Evolutionary conservation across 2,888 invertebrate genomes (phyloP), one percentile per base, ranked within the genome.

Genomic region (Autographa pulchrina): DNA sequence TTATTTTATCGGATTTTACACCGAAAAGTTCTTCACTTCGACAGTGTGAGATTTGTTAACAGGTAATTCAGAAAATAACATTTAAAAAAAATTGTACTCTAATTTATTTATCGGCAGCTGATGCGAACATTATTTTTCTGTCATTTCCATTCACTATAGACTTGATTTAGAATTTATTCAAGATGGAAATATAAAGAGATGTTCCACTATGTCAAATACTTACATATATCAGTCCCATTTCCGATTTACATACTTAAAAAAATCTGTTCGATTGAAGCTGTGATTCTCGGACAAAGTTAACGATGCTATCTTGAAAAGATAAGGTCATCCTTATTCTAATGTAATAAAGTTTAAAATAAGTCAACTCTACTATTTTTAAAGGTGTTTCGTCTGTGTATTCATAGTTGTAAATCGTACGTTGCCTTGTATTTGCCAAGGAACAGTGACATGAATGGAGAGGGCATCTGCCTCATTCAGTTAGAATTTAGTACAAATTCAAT

Each of bases 401-500:
- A 74, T 74, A 62, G 65, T 73, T 74, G 82, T 83, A 77, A 83
- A 83, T 82, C 74, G 70, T 69, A 70, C 72, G 18, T 67, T 52
- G 71, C 75, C 75, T 71, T 77, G 74, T 70, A 78, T 83, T 81
- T 81, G 70, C 67, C 71, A 72, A 66, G 70, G 74, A 72, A 78
- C 63, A 77, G 70, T 63, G 82, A 80, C 79, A 67, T 82, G 71
- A 77, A 81, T 80, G 64, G 65, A 78, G 63, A 66, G 62, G 70
- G 62, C 83, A 83, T 83, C 83, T 83, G 83, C 63, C 75, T 63
- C 54, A 83, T 80, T 82, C 70, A 80, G 71, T 65, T 38, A 74
- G 68, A 83, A 72, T 80, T 76, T 76, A 84, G 75, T 80, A 85
- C 83, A 83, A 84, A 85, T 85, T 80, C 72, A 68, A 75, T 74